Percentiles rank a stretch among this genome's conserved stretches.
phyloP scores from a whole-genome alignment of 2,797 vertebrate species.

The Microctenopoma stevenorrisi region DNA sequence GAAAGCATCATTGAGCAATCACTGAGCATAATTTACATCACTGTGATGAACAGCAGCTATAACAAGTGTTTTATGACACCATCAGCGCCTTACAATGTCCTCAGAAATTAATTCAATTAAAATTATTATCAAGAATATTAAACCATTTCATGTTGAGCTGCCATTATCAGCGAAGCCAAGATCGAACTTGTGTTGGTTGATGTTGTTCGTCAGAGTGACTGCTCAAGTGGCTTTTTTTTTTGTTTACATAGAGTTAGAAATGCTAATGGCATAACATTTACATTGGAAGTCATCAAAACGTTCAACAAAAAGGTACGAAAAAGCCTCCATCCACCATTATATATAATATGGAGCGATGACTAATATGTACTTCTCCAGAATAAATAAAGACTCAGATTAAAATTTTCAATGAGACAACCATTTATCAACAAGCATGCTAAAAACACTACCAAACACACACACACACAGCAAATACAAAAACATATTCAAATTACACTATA shows the following conservation, averaged over 20 bases:
- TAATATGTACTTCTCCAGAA: conserved; percentile 82
- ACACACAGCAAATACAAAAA: background rate
- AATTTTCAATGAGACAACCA: conserved; percentile 73
- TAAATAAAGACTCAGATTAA: conserved; percentile 50
- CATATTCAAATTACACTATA: background rate
- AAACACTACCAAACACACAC: conserved; percentile 24
- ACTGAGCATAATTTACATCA: conserved; percentile 82
- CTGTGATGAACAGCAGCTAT: conserved; percentile 87
- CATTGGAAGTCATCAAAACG: conserved; percentile 32
- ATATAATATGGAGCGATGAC: conserved; percentile 69
- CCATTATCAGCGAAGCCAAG: conserved; percentile 79
- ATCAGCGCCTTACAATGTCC: conserved; percentile 91
- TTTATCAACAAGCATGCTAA: conserved; percentile 55
- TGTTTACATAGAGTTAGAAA: conserved; percentile 33
- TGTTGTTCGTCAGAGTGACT: conserved; percentile 42
- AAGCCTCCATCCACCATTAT: conserved; percentile 32
- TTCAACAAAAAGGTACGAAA: background rate
- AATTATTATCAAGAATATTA: conserved; percentile 88
- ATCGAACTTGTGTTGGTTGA: conserved; percentile 53
- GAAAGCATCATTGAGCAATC: conserved; percentile 84
- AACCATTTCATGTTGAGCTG: conserved; percentile 89
- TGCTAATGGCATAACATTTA: conserved; percentile 44
- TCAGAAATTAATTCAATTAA: conserved; percentile 97
- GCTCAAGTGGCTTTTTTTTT: conserved; percentile 29
- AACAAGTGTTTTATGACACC: conserved; percentile 89